phyloP scores from a whole-genome alignment of 2,797 vertebrate species.

The Microhierax caerulescens region DNA sequence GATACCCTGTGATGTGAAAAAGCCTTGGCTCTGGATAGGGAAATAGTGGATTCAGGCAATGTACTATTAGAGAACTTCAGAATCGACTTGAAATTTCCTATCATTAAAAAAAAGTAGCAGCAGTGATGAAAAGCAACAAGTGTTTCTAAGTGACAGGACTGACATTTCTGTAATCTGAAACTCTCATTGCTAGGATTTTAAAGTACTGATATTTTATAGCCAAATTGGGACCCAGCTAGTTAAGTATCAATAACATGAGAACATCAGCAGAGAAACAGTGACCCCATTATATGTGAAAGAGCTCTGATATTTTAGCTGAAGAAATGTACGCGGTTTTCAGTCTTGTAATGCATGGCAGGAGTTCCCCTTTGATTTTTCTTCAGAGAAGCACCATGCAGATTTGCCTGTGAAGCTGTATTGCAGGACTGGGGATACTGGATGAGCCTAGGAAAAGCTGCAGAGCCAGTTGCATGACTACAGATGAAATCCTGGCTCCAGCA shows the following conservation, averaged over 20 bases:
- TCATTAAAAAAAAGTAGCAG: not conserved
- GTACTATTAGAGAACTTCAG: not conserved
- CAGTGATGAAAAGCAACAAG: not conserved
- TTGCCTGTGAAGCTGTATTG: not conserved
- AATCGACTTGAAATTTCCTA: not conserved
- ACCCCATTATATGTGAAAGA: not conserved
- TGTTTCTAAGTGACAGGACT: not conserved
- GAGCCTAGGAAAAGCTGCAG: not conserved
- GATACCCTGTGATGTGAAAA: not conserved
- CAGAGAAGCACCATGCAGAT: not conserved
- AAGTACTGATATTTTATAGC: conserved; percentile 31
- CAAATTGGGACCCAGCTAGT: not conserved
- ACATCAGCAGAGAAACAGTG: conserved; percentile 9
- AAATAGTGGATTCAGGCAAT: not conserved
- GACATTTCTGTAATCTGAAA: conserved; percentile 15
- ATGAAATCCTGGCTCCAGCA: not conserved
- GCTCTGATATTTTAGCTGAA: not conserved
- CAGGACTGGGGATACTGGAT: not conserved
- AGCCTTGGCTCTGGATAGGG: not conserved
- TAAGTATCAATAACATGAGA: conserved; percentile 8
- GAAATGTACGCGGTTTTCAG: not conserved
- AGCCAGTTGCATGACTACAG: not conserved
- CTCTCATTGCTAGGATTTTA: not conserved
- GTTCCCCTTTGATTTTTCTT: not conserved
- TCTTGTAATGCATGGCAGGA: not conserved